phyloP scores from a whole-genome alignment of 2,797 vertebrate species.

The Macropus fuliginosus region DNA sequence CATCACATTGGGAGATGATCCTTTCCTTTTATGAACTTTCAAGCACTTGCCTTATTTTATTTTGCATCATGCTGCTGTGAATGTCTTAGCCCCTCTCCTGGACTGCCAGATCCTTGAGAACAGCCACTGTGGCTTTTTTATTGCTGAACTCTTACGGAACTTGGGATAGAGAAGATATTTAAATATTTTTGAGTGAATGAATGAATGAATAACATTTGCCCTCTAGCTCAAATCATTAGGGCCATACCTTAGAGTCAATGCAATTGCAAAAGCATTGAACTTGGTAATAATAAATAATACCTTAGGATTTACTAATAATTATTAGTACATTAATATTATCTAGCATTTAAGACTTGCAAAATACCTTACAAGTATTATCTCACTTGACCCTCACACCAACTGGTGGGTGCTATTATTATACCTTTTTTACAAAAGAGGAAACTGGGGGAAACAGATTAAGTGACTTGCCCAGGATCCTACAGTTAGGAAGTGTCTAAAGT shows the following conservation, averaged over 20 bases:
- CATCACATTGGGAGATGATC: not conserved
- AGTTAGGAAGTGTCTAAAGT: not conserved
- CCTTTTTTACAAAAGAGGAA: not conserved
- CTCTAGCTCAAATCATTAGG: not conserved
- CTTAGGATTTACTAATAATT: not conserved
- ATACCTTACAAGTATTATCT: not conserved
- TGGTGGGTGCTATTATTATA: not conserved
- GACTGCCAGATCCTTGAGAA: slow-evolving; percentile 34
- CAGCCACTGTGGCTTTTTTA: slow-evolving; percentile 30
- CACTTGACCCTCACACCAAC: not conserved
- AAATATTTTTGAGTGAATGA: not conserved
- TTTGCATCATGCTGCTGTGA: not conserved
- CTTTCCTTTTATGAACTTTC: not conserved
- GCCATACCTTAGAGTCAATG: not conserved
- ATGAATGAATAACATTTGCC: not conserved
- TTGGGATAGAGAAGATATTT: not conserved
- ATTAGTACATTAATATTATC: not conserved
- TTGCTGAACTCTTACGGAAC: slow-evolving; percentile 14
- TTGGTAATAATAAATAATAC: not conserved
- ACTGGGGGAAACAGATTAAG: not conserved
- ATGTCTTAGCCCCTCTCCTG: not conserved
- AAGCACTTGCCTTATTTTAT: not conserved
- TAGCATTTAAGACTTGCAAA: not conserved
- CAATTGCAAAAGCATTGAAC: not conserved
- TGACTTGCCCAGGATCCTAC: not conserved